These are phyloP conservation scores for Erebia aethiops DNA, from an alignment of 2,888 invertebrate species.

Conservation along the genomic window DNA sequence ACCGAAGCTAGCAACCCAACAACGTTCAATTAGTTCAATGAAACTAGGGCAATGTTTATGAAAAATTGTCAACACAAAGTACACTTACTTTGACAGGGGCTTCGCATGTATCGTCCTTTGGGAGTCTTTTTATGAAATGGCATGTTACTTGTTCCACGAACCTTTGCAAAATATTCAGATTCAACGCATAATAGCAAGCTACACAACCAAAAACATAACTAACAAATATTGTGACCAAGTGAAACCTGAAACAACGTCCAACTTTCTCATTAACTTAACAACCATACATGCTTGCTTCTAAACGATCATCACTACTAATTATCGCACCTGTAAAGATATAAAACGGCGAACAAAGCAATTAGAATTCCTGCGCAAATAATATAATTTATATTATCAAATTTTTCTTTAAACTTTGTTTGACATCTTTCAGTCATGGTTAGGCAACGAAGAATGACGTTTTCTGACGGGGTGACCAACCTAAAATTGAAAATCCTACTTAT, in stretches of 20 bases:
- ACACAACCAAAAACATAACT: conserved; percentile 80
- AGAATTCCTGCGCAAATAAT: conserved; percentile 71
- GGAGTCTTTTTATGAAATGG: conserved; percentile 59
- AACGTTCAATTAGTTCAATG: not conserved
- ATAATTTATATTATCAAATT: conserved; percentile 76
- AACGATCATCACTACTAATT: conserved; percentile 12
- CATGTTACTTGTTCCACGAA: conserved; percentile 68
- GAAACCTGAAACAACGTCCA: conserved; percentile 67
- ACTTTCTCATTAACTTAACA: conserved; percentile 42
- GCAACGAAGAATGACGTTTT: conserved; percentile 64
- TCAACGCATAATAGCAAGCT: conserved; percentile 75
- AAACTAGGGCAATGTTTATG: conserved; percentile 15
- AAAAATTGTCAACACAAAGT: conserved; percentile 41
- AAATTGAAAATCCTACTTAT: not conserved
- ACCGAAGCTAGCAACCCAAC: not conserved
- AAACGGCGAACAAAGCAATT: conserved; percentile 63
- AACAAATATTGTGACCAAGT: conserved; percentile 68
- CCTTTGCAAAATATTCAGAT: conserved; percentile 62
- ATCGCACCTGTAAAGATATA: conserved; percentile 73
- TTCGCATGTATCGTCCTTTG: conserved; percentile 48
- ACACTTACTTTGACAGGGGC: conserved; percentile 58
- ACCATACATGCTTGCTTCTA: not conserved
- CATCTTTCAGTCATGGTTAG: conserved; percentile 81
- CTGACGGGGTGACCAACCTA: conserved; percentile 26
- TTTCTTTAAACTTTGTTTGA: conserved; percentile 75